Evolutionary conservation across 1,140 invertebrate species (phyloP), one percentile per base, ranked within the genome.

Genomic region (Pollicipes pollicipes): DNA sequence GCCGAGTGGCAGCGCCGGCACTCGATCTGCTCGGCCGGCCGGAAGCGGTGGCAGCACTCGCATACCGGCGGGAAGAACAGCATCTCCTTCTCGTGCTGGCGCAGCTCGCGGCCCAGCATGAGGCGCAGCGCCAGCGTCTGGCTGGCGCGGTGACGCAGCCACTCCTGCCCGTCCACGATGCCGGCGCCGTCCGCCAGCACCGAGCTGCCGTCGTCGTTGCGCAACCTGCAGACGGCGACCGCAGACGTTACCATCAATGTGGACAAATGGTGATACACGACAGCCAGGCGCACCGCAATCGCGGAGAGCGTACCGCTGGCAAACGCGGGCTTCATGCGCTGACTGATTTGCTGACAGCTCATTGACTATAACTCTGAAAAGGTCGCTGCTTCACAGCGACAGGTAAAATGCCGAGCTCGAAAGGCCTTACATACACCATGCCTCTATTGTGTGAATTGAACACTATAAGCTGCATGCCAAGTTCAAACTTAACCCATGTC

Each of bases 1-100:
- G 72, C 72, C 26, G 72, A 73, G 30, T 72, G 72, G 58, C 72
- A 73, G 32, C 58, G 16, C 21, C 35, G 31, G 30, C 72, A 73
- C 27, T 72, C 70, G 16, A 37, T 32, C 31, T 71, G 31, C 3
- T 17, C 8, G 21, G 68, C 27, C n/a, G n/a, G 45, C 6, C 63
- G n/a, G 26, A 71, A n/a, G n/a, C 35, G 45, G n/a, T 35, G 30
- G 30, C 72, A 73, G 24, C 73, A 66, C 67, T 73, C 71, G 29
- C 72, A 73, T 13, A 72, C 72, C 30, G 68, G 58, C 24, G 72
- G 70, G 67, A 69, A 73, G 21, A 45, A 29, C 32, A 73, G 72
- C 32, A 72, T 72, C 70, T 73, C 72, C 21, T 69, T 27, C 68
- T 73, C 72, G 30, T 68, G 68, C 29, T 69, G 26, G 1, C 31